These are phyloP conservation scores for Drosophila ananassae DNA, from an alignment of 1,140 invertebrate genomes.

Conservation along the genomic window DNA sequence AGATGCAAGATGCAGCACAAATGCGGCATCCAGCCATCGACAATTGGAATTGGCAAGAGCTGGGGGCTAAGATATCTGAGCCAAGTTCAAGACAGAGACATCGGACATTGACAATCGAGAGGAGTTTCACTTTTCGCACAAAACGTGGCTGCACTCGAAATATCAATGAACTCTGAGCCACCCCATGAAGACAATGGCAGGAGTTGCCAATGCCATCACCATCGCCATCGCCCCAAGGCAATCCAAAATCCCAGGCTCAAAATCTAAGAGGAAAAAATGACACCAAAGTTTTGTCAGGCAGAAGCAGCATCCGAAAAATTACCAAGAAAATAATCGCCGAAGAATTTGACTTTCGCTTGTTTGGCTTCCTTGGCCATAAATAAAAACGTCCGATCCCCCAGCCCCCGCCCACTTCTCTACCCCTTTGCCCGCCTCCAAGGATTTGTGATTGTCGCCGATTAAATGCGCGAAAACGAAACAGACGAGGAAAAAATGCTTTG, in stretches of 20 bases:
- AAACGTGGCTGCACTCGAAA: conserved; percentile 34
- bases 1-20: background rate
- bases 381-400: conserved; percentile 55
- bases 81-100: conserved; percentile 53
- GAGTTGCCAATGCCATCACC: conserved; percentile 39
- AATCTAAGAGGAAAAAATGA: conserved; percentile 53
- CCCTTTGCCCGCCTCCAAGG: conserved; percentile 35
- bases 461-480: conserved; percentile 67
- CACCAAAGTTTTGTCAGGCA: conserved; percentile 56
- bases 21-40: conserved; percentile 8
- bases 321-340: conserved; percentile 74
- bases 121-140: conserved; percentile 52
- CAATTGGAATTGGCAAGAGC: conserved; percentile 21
- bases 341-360: conserved; percentile 82
- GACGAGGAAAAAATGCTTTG: conserved; percentile 65
- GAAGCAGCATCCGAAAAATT: conserved; percentile 61
- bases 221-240: conserved; percentile 26
- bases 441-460: conserved; percentile 80
- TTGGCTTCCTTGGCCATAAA: conserved; percentile 69
- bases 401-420: background rate
- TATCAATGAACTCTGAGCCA: conserved; percentile 51
- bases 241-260: conserved; percentile 24
- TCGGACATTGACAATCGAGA: conserved; percentile 40
- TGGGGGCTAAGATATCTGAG: conserved; percentile 59
- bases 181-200: conserved; percentile 59